Conservation (phyloP, 2,113 vertebrate genomes). For the Stercorarius parasiticus region DNA sequence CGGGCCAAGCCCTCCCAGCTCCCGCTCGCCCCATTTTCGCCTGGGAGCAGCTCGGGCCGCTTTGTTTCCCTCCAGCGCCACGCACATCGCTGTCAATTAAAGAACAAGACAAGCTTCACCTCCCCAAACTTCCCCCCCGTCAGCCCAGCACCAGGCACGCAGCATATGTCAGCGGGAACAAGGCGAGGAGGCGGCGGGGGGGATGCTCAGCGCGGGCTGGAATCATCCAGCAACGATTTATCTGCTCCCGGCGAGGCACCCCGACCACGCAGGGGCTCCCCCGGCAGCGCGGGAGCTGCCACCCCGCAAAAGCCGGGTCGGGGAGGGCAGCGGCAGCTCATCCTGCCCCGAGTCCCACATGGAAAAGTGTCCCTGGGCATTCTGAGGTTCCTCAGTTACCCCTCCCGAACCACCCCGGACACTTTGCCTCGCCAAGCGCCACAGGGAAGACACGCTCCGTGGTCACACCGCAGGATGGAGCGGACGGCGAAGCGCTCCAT, state of each 20-base stretch:
- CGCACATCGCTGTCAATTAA: not conserved
- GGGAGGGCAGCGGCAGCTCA: not conserved
- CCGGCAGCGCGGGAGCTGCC: not conserved
- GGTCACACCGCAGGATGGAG: fast-evolving
- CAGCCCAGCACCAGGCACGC: not conserved
- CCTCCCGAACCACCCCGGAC: not conserved
- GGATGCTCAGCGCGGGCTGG: not conserved
- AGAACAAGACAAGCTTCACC: not conserved
- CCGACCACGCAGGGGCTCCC: fast-evolving
- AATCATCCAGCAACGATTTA: not conserved
- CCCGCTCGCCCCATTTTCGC: not conserved
- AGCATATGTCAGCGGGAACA: not conserved
- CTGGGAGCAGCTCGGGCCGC: not conserved
- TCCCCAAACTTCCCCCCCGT: not conserved
- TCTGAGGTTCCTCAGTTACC: fast-evolving
- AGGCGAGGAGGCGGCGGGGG: not conserved
- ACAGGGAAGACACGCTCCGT: fast-evolving
- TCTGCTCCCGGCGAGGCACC: fast-evolving
- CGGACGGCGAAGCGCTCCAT: fast-evolving
- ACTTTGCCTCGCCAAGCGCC: fast-evolving
- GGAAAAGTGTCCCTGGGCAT: fast-evolving
- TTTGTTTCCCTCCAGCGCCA: not conserved
- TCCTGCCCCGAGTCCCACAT: not conserved
- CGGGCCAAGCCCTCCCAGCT: not conserved
- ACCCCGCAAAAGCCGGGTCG: fast-evolving